These are phyloP conservation scores for Proterorhinus semilunaris DNA, from an alignment of 2,113 vertebrate species.

Conservation along the genomic window DNA sequence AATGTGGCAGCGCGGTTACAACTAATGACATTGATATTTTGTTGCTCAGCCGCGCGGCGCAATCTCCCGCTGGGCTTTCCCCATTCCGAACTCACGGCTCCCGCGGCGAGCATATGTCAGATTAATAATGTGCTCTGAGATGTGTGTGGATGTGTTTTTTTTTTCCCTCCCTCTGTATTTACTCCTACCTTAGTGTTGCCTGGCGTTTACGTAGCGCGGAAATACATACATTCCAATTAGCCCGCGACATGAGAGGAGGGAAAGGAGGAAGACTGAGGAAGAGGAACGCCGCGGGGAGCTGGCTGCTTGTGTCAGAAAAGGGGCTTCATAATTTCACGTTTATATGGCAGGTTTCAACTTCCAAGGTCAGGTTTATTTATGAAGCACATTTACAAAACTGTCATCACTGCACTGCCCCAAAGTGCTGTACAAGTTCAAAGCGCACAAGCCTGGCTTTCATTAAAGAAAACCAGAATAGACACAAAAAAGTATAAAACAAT, in stretches of 20 bases:
- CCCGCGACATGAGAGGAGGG: neutral
- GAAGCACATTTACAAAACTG: neutral
- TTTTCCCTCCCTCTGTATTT: neutral
- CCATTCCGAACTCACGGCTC: conserved; percentile 27
- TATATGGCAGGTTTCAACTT: neutral
- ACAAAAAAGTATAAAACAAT: no score
- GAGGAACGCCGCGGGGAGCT: neutral
- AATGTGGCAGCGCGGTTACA: conserved; percentile 21
- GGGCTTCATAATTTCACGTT: neutral
- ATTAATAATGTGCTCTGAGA: conserved; percentile 49
- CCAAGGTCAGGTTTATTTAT: neutral
- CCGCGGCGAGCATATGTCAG: conserved; percentile 21
- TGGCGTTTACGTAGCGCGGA: conserved; percentile 24
- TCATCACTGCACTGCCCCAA: neutral
- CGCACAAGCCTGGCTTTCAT: no score
- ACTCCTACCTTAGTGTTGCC: conserved; percentile 19
- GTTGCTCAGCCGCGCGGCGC: conserved; percentile 11
- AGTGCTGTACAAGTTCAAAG: no score
- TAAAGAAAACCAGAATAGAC: no score
- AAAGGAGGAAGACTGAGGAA: neutral
- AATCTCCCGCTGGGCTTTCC: conserved; percentile 28
- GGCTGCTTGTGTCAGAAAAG: neutral
- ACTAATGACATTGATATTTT: conserved; percentile 39
- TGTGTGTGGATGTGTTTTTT: conserved; percentile 26
- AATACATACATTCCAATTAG: neutral